Conservation (phyloP, 2,113 vertebrate genomes). For the Clupea harengus region DNA sequence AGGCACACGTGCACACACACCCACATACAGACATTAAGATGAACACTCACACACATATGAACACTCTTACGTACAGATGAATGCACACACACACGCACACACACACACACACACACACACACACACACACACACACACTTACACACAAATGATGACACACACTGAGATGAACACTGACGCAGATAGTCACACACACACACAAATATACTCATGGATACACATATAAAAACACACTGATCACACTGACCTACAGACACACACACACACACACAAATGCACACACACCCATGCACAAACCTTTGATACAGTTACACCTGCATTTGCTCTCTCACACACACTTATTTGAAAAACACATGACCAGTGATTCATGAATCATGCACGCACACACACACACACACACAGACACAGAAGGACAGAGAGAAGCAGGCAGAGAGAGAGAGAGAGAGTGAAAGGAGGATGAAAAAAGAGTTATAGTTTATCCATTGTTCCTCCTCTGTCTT, state of each 20-base stretch:
- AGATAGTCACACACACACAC: too few species aligned
- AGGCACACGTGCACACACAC: too few species aligned
- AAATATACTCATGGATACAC: slow-evolving; percentile 28
- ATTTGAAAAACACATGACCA: slow-evolving; percentile 42
- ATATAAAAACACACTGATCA: background rate
- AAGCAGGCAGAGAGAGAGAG: background rate
- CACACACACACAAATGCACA: too few species aligned
- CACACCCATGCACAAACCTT: background rate
- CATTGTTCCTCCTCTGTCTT: too few species aligned
- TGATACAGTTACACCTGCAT: background rate
- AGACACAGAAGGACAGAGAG: too few species aligned
- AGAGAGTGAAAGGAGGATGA: background rate
- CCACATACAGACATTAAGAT: background rate
- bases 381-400: background rate
- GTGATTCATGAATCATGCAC: slow-evolving; percentile 32
- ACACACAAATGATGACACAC: background rate
- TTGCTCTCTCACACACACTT: background rate
- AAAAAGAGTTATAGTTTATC: too few species aligned
- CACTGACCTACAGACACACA: too few species aligned
- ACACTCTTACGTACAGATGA: too few species aligned
- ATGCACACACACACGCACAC: too few species aligned
- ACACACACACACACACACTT: background rate
- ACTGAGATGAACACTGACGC: too few species aligned
- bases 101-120: too few species aligned
- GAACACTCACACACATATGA: background rate